These are phyloP conservation scores for Stegana nigrithorax DNA, from an alignment of 2,888 invertebrate genomes.

Conservation along the genomic window DNA sequence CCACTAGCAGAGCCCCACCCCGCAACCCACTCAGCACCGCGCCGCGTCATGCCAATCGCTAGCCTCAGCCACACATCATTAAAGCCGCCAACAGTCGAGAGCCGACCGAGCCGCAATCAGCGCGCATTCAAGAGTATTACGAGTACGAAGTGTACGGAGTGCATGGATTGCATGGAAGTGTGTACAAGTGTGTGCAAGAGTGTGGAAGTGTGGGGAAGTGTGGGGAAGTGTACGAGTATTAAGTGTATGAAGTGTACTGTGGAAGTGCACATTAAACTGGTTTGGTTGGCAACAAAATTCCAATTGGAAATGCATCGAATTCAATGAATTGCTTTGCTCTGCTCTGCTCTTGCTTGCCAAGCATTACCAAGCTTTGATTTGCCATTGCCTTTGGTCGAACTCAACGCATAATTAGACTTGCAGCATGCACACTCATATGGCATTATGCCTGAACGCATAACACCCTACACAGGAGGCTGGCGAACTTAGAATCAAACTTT, in stretches of 20 bases:
- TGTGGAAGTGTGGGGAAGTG: not conserved
- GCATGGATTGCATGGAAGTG: not conserved
- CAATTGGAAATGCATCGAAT: constrained; percentile 9
- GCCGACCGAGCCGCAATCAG: constrained; percentile 3
- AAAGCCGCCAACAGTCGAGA: constrained; percentile 41
- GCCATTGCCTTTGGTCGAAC: too few relatives aligned
- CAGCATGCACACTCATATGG: too few relatives aligned
- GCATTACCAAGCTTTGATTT: not conserved
- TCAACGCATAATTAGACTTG: too few relatives aligned
- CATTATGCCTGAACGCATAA: too few relatives aligned
- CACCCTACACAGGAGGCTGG: too few relatives aligned
- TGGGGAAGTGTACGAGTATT: not conserved
- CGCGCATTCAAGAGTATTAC: not conserved
- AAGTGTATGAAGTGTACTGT: not conserved
- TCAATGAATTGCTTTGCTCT: constrained; percentile 50
- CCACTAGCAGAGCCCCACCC: not conserved
- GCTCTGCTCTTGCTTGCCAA: constrained; percentile 29
- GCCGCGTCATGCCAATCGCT: not conserved
- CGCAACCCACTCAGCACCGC: not conserved
- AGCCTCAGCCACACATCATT: constrained; percentile 37
- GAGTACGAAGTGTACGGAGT: not conserved
- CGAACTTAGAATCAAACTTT: too few relatives aligned
- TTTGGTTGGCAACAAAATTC: not conserved
- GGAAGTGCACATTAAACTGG: too few relatives aligned
- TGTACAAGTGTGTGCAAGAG: not conserved